Base-by-base conservation (phyloP, 2,888 invertebrate genomes). In the Amphipyra berbera region DNA sequence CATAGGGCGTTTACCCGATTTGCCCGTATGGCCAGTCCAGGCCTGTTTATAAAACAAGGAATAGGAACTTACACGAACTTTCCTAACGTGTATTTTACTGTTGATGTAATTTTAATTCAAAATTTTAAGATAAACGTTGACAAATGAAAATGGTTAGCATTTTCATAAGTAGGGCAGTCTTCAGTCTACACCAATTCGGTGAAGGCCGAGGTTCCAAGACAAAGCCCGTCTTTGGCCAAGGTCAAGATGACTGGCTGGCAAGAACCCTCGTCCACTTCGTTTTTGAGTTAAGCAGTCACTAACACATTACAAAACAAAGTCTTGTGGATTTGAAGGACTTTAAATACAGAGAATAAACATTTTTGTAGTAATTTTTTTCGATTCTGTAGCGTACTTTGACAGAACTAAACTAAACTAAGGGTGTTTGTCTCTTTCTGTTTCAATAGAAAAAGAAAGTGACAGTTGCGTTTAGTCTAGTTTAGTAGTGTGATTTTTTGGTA, bases 191-290 rank as follows among this genome's bases (percentile, higher is more conserved):
- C 59, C 63, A 59, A 61, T 75, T 68, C 49, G 48, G 63, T 41
- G 70, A 77, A 78, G 77, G 77, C 48, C 68, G 68, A 49, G 60
- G 61, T 65, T 57, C 33, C 41, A 52, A 73, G 66, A 77, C 73
- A 76, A 77, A 77, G 77, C 59, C 57, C 35, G 64, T 50, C 47
- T 27, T 53, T 33, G 49, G 64, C 47, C 76, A 77, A 78, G 78
- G 76, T 70, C 68, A 77, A 73, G 57, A 42, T 61, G 68, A 61
- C 68, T 66, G 56, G 40, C 61, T 58, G 59, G 56, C 49, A 35
- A 75, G 67, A 46, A 68, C 73, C 61, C 53, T 65, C 56, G n/a
- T 40, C 62, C 57, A 69, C 62, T 75, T 77, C 44, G 59, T 46
- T 52, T 54, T 55, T 33, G 40, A 65, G 57, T 54, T 71, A 54